phyloP scores from a whole-genome alignment of 2,888 invertebrate genomes.

The Nemoura dubitans region DNA sequence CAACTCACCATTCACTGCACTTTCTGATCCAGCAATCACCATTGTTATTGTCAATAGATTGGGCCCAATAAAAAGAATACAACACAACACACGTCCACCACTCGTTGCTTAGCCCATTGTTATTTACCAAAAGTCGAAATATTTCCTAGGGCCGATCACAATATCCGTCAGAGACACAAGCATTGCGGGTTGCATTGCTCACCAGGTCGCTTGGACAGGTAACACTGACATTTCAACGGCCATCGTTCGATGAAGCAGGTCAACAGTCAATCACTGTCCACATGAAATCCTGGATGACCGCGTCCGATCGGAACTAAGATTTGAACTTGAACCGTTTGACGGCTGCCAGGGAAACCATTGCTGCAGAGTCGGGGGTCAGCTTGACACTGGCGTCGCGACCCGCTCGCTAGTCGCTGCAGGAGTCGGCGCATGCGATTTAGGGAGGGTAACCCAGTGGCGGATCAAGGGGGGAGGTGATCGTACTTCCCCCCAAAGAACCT shows the following conservation, averaged over 20 bases:
- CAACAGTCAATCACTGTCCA: not conserved
- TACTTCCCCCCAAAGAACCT: too few relatives aligned
- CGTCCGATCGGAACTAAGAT: not conserved
- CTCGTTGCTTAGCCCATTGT: not conserved
- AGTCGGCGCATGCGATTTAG: not conserved
- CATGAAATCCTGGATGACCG: not conserved
- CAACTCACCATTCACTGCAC: constrained; percentile 46
- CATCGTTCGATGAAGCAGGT: not conserved
- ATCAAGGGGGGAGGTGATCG: too few relatives aligned
- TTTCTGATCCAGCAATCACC: constrained; percentile 46
- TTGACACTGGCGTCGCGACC: not conserved
- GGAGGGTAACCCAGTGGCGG: not conserved
- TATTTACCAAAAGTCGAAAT: constrained; percentile 12
- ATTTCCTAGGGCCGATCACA: not conserved
- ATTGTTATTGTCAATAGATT: not conserved
- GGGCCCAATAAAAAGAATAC: not conserved
- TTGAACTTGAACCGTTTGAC: not conserved
- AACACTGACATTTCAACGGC: not conserved
- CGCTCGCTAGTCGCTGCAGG: not conserved
- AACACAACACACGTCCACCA: not conserved
- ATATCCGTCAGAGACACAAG: not conserved
- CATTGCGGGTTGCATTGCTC: not conserved
- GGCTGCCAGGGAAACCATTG: not conserved
- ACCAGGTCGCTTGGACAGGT: not conserved
- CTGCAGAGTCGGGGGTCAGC: not conserved